Conservation (phyloP, 2,797 vertebrate genomes). For the Anguilla pacifica region DNA sequence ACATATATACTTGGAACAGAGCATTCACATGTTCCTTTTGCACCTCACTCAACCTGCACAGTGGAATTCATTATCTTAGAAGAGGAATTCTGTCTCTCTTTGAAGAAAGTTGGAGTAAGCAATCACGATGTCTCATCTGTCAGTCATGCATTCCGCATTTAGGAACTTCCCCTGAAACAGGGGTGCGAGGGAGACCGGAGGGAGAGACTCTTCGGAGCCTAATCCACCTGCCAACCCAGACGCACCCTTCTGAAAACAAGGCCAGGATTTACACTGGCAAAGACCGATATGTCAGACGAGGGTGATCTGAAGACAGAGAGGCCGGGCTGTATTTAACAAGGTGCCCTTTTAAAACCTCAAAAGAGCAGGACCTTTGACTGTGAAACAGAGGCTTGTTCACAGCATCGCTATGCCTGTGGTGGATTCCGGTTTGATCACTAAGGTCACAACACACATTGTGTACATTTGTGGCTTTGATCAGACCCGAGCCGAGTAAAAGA, state of each 20-base stretch:
- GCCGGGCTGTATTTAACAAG: background rate
- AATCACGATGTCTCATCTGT: slow-evolving; percentile 38
- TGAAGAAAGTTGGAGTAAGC: slow-evolving; percentile 44
- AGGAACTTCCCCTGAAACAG: slow-evolving; percentile 21
- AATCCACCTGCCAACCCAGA: background rate
- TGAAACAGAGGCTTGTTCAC: background rate
- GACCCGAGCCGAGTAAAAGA: background rate
- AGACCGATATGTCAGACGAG: background rate
- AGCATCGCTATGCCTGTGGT: background rate
- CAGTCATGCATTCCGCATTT: background rate
- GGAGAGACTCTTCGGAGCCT: background rate
- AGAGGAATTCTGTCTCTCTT: slow-evolving; percentile 7
- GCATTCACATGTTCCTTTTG: slow-evolving; percentile 53
- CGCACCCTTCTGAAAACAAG: slow-evolving; percentile 3
- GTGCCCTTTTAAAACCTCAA: no score
- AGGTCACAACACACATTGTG: background rate
- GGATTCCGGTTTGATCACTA: background rate
- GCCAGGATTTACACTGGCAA: background rate
- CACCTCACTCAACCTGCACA: slow-evolving; percentile 32
- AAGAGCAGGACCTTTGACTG: background rate
- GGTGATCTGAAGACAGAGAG: background rate
- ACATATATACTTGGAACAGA: background rate
- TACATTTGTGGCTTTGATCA: background rate
- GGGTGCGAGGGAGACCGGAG: slow-evolving; percentile 57
- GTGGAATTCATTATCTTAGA: background rate